A percentile compares a stretch with the other conserved stretches of the same genome.
These are phyloP conservation scores for Antheraea yamamai DNA, from an alignment of 2,888 invertebrate genomes.

Conservation along the genomic window DNA sequence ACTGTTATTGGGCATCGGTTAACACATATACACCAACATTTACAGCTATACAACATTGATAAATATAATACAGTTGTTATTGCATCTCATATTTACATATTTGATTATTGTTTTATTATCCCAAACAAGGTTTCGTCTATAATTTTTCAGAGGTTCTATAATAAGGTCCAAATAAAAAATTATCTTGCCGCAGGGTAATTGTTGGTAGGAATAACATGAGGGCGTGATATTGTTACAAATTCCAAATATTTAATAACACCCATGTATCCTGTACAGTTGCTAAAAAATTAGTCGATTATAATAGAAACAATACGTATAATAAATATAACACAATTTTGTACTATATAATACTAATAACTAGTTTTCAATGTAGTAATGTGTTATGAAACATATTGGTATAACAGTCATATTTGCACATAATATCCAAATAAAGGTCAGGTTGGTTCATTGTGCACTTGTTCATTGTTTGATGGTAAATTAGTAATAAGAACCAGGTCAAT, in stretches of 20 bases:
- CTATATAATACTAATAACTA: not conserved
- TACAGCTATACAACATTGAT: not conserved
- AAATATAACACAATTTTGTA: not conserved
- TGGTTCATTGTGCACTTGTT: not conserved
- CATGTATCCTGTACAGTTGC: not conserved
- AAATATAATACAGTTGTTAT: not conserved
- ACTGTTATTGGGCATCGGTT: not conserved
- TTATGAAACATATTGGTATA: not conserved
- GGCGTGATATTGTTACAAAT: not conserved
- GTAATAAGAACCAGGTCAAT: not conserved
- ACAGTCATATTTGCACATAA: not conserved
- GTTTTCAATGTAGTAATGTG: not conserved
- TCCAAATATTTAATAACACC: not conserved
- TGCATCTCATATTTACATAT: not conserved
- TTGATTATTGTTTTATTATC: not conserved
- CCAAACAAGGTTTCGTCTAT: not conserved
- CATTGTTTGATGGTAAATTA: not conserved
- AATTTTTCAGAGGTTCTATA: not conserved
- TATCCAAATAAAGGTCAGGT: not conserved
- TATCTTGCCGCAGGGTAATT: not conserved
- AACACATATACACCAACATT: not conserved
- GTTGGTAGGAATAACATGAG: not conserved
- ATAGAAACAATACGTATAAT: not conserved
- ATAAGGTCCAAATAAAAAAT: not conserved
- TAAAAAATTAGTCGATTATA: not conserved